phyloP scores from a whole-genome alignment of 2,797 vertebrate genomes.

The Chrosomus eos region DNA sequence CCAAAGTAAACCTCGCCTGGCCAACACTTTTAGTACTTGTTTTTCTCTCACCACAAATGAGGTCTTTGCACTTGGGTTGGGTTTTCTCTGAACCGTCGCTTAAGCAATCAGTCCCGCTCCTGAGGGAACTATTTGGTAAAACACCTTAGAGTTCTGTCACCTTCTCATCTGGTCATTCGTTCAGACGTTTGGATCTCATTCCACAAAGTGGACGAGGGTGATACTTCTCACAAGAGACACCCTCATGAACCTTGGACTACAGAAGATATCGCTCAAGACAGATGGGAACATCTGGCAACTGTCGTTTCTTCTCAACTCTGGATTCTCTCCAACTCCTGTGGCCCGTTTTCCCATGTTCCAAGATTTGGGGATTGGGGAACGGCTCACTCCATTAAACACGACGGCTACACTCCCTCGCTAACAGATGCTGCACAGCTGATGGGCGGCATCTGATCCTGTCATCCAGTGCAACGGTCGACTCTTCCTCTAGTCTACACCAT shows the following conservation, averaged over 20 bases:
- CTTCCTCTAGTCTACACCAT: slow-evolving; percentile 27
- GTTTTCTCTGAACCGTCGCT: slow-evolving; percentile 38
- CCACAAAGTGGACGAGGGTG: neutral
- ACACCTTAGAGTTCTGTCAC: slow-evolving; percentile 12
- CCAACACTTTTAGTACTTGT: slow-evolving; percentile 44
- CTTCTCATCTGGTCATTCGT: slow-evolving; percentile 20
- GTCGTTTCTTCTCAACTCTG: slow-evolving; percentile 20
- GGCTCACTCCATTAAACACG: slow-evolving; percentile 16
- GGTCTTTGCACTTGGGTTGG: slow-evolving; percentile 32
- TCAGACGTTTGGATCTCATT: neutral
- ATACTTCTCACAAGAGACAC: slow-evolving; percentile 1
- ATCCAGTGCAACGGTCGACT: neutral
- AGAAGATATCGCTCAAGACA: slow-evolving; percentile 27
- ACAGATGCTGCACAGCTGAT: slow-evolving; percentile 50
- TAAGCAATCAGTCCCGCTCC: slow-evolving; percentile 35
- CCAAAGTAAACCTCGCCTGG: slow-evolving; percentile 51
- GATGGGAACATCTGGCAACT: slow-evolving; percentile 40
- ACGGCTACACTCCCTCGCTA: slow-evolving; percentile 7
- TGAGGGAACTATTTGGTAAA: slow-evolving; percentile 32
- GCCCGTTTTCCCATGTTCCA: slow-evolving; percentile 9
- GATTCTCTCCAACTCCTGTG: slow-evolving; percentile 7
- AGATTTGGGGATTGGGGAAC: slow-evolving; percentile 17
- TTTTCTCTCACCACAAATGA: slow-evolving; percentile 44
- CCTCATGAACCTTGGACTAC: neutral
- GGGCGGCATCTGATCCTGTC: slow-evolving; percentile 23